Conservation (phyloP, 2,888 invertebrate species). For the Calameuta pallipes region DNA sequence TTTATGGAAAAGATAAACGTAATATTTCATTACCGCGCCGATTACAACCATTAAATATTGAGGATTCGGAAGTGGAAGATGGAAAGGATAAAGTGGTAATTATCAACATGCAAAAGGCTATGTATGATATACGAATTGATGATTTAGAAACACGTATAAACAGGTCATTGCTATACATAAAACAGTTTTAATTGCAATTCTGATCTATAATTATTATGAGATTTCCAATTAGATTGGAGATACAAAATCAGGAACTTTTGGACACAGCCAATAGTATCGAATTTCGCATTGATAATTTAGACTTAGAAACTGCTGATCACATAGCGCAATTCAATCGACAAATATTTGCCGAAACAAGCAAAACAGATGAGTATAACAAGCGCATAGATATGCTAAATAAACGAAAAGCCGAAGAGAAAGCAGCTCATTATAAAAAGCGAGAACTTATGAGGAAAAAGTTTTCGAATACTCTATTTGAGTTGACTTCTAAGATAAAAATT, state of each 20-base stretch:
- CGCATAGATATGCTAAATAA: conserved; percentile 30
- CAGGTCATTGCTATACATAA: conserved; percentile 36
- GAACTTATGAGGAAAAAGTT: conserved; percentile 40
- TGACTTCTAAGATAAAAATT: conserved; percentile 48
- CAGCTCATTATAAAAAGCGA: conserved; percentile 34
- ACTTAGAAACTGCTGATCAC: conserved; percentile 39
- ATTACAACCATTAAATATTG: conserved; percentile 39
- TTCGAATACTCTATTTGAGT: conserved; percentile 33
- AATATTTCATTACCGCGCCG: conserved; percentile 38
- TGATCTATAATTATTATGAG: not conserved
- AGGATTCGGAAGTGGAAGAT: conserved; percentile 20
- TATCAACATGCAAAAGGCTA: conserved; percentile 49
- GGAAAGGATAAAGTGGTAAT: conserved; percentile 31
- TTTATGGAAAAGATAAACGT: conserved; percentile 30
- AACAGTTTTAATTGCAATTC: not conserved
- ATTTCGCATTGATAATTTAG: conserved; percentile 18
- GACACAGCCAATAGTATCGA: conserved; percentile 29
- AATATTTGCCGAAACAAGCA: conserved; percentile 34
- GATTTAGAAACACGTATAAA: conserved; percentile 42
- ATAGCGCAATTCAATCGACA: conserved; percentile 41
- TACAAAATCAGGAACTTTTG: conserved; percentile 41
- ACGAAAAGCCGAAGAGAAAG: conserved; percentile 31
- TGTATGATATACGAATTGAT: conserved; percentile 44
- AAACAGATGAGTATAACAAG: conserved; percentile 32
- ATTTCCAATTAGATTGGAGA: conserved; percentile 40